Evolutionary conservation across 2,113 vertebrate species (phyloP).

Genomic region (Ellobius talpinus): DNA sequence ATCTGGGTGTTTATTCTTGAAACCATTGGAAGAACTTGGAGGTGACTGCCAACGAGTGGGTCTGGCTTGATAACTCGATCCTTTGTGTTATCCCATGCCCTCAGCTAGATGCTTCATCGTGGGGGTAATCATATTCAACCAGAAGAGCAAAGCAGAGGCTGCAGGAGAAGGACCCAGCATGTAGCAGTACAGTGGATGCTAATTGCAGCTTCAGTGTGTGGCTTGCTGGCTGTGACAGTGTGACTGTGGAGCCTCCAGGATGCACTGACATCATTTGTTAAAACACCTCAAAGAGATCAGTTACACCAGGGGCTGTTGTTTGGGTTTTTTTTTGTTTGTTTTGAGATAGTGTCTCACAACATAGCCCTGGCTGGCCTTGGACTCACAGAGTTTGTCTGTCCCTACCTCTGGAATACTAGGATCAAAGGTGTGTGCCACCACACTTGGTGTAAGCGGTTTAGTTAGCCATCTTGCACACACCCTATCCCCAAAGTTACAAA

Average conservation of each 20-base stretch:
- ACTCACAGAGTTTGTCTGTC: background rate
- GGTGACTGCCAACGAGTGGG: background rate
- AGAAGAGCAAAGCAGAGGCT: slow-evolving; percentile 2
- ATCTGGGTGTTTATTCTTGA: background rate
- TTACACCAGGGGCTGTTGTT: background rate
- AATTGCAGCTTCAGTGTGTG: background rate
- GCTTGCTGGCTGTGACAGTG: too few species aligned
- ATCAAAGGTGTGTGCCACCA: background rate
- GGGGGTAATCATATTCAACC: background rate
- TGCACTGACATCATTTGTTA: background rate
- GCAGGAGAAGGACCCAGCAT: background rate
- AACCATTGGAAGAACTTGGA: background rate
- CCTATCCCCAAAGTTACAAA: background rate
- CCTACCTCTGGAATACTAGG: background rate
- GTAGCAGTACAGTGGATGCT: background rate
- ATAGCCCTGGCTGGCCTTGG: background rate
- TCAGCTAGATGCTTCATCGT: background rate
- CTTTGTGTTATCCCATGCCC: background rate
- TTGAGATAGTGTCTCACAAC: background rate
- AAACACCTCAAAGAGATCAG: background rate
- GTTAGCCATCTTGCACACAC: background rate
- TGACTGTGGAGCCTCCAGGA: background rate
- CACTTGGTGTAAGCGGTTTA: background rate
- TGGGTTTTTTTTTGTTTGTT: background rate
- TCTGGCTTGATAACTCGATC: background rate